These are phyloP conservation scores for Lasioglossum oenotherae DNA, from an alignment of 2,888 invertebrate species.

Conservation along the genomic window DNA sequence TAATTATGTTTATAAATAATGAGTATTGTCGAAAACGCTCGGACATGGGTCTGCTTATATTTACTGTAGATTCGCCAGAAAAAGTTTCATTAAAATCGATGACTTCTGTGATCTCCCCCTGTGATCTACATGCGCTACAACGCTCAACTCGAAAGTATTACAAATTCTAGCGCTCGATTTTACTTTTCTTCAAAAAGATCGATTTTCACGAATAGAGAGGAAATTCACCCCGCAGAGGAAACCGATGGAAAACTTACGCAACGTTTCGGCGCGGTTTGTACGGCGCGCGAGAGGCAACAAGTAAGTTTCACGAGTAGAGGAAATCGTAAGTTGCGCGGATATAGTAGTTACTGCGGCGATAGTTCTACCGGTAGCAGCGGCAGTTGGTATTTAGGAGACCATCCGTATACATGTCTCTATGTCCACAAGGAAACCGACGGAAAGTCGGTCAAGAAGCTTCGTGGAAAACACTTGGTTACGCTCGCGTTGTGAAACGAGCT, in stretches of 20 bases:
- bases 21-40: too few species aligned
- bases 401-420: constrained; percentile 27
- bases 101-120: too few species aligned
- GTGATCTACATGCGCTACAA: too few species aligned
- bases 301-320: constrained; percentile 19
- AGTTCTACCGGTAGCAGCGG: constrained; percentile 30
- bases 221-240: background rate
- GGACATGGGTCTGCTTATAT: too few species aligned
- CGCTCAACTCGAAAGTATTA: too few species aligned
- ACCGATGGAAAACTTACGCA: background rate
- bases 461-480: constrained; percentile 66
- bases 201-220: background rate
- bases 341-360: constrained; percentile 29
- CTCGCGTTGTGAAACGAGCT: constrained; percentile 62
- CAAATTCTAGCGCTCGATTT: background rate
- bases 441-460: constrained; percentile 65
- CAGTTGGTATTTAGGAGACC: constrained; percentile 43
- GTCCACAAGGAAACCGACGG: constrained; percentile 56
- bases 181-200: background rate
- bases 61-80: too few species aligned
- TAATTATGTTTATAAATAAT: too few species aligned
- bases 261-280: background rate
- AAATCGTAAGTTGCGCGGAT: constrained; percentile 22
- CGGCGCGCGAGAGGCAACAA: background rate
- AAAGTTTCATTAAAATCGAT: too few species aligned